Base-by-base conservation (phyloP, 2,797 vertebrate genomes). In the Poeciliopsis paucimaculata region DNA sequence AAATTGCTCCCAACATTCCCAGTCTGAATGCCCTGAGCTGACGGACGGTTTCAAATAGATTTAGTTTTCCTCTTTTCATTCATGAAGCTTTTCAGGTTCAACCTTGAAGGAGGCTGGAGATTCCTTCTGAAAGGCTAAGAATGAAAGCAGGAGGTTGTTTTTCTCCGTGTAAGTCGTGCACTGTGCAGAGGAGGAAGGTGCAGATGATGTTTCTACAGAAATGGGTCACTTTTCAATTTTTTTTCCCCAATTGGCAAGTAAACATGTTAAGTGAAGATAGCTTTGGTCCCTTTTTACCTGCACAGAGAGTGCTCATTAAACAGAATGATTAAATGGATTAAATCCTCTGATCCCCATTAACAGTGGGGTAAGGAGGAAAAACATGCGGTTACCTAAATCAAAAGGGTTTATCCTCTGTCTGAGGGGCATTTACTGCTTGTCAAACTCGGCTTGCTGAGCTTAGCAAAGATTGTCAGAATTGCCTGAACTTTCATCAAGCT, bases 401-500 rank as follows among this genome's bases (percentile, higher is more conserved):
- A 72, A 39, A 46, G 41, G 73, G 51, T 76, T 84, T 80, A 84
- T 82, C 73, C 71, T 43, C 39, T 16, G 77, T 57, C 75, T 71
- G 72, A 77, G 78, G 34, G 75, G 60, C 20, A n/a, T 51, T 77
- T 68, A 36, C 46, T 64, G 66, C 84, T 43, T 34, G 75, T 83
- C 73, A 5, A 12, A 60, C 16, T 16, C 71, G 5, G 81, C 77
- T 70, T 41, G 39, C 20, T 73, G 31, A 49, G 71, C 74, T 77
- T 72, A 80, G 75, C 74, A 72, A 55, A 64, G 75, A 80, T 80
- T 57, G 84, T 74, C 81, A 66, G 55, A 80, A 72, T n/a, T 26
- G 62, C 68, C 76, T 76, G 79, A 85, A 53, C 71, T 64, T 85
- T 77, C 70, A 82, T 76, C 66, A 77, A 34, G 47, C 77, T 81